Base-by-base conservation (phyloP, 2,113 vertebrate species). In the Riparia riparia region DNA sequence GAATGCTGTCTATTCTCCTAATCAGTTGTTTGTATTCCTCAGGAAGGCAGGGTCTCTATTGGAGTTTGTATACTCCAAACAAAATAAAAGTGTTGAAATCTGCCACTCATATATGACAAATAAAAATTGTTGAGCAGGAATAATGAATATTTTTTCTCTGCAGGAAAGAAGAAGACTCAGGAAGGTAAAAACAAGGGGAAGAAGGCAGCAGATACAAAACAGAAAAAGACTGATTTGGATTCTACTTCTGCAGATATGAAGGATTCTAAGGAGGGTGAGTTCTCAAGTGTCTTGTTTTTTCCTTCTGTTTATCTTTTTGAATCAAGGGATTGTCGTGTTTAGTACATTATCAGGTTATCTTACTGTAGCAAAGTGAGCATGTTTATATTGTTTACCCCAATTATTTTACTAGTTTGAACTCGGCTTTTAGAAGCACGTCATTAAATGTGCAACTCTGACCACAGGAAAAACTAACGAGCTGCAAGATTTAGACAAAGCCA, bases 261-360 rank as follows among this genome's bases (percentile, higher is more conserved):
- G 98, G 99, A 99, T 97, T 98, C 98, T 66, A 98, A 98, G 74
- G 98, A 99, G 97, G 98, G 99, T 99, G 93, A 96, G 64, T 68
- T 68, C 37, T 78, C 4, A 41, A 11, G 16, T 42, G 7, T 17
- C 51, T 54, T 21, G 4, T 8, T 65, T 56, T 80, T 58, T 32
- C 17, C 39, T 82, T 78, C 12, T 39, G 1, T 22, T 49, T 71
- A 0, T 58, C 19, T 14, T 66, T 57, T 64, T 80, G 34, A 54
- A 49, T 77, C 26, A 29, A 69, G 49, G 50, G 17, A 14, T 63
- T 61, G 29, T 61, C 16, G 6, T 7, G 7, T 87, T 71, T 37
- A 29, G 20, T 54, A 7, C 76, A 11, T 50, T 31, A 41, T 9
- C 14, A 12, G 39, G 24, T 73, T 87, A 21, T 22, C 2, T 54